Base-by-base conservation (phyloP, 2,797 vertebrate genomes). In the Sebastolobus altivelis region DNA sequence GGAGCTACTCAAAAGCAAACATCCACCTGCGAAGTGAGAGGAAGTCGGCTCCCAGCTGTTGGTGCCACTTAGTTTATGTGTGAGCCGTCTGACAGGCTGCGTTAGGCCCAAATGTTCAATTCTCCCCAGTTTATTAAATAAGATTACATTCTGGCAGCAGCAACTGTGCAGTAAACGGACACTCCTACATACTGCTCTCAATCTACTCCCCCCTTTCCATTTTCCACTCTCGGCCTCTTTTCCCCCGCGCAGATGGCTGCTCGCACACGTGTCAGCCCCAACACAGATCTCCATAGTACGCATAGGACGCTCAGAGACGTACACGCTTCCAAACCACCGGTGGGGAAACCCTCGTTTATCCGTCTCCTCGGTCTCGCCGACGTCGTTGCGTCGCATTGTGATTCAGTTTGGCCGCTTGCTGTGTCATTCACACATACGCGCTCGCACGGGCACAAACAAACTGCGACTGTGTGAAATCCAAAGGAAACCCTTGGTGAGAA, bases 341-440 rank as follows among this genome's bases (percentile, higher is more conserved):
- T 18, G 66, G 75, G 88, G 80, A 72, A 86, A 72, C 72, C 77
- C 78, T 88, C 82, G 75, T 89, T 90, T 87, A 72, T 82, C 72
- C 9, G 27, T 56, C 71, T 33, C 52, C 65, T 25, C 52, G 37
- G 69, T 49, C 78, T 76, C 58, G 77, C 79, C 81, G 11, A 60
- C 31, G 69, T 72, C 58, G 71, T 65, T 63, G 2, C 5, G 29
- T 80, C 65, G 7, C 72, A 52, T 75, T 81, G 70, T 62, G n/a
- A 78, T 85, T 88, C 79, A 75, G 75, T 76, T 73, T 59, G 29
- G 72, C 74, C 61, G 71, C 82, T 46, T 14, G 81, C 75, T n/a
- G 66, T 83, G 83, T 82, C 84, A 63, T 77, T 79, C 78, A 73
- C 87, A 81, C 77, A 62, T 43, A 4, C 65, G 10, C n/a, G 56